Conservation (phyloP, 2,113 vertebrate species). For the Varanus salvator region DNA sequence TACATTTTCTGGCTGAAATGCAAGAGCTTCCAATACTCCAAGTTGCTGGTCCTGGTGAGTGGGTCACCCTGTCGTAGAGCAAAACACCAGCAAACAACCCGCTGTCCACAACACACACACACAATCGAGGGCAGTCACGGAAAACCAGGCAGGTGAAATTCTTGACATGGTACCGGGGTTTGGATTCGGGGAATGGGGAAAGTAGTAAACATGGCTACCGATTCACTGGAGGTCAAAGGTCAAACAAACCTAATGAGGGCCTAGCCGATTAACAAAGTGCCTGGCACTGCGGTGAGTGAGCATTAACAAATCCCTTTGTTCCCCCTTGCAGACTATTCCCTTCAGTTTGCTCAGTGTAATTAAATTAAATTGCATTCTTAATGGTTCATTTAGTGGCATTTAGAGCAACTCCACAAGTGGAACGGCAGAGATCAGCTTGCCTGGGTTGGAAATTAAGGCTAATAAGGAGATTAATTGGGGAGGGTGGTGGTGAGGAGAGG, state of each 20-base stretch:
- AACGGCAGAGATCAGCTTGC: constrained; percentile 67
- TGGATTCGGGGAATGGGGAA: background rate
- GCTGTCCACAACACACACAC: no score
- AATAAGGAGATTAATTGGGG: constrained; percentile 75
- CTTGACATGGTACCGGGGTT: fast-evolving
- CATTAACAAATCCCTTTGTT: constrained; percentile 72
- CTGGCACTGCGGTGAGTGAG: constrained; percentile 69
- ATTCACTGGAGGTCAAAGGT: constrained; percentile 51
- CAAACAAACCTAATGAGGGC: constrained; percentile 64
- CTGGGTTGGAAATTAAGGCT: constrained; percentile 72
- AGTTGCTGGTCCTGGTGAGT: background rate
- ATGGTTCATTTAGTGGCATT: constrained; percentile 76
- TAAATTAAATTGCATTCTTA: constrained; percentile 77
- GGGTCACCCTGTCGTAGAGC: background rate
- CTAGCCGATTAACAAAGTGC: constrained; percentile 53
- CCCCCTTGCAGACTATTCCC: constrained; percentile 65
- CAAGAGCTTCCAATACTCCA: background rate
- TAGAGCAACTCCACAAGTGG: constrained; percentile 75
- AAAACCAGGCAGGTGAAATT: constrained; percentile 27
- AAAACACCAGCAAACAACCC: background rate
- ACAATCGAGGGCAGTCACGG: background rate
- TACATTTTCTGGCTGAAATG: background rate
- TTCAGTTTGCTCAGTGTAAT: constrained; percentile 79
- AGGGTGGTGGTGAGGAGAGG: constrained; percentile 5
- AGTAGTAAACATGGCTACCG: constrained; percentile 38